Base-by-base conservation (phyloP, 2,888 invertebrate species). In the Andrena hattorfiana region DNA sequence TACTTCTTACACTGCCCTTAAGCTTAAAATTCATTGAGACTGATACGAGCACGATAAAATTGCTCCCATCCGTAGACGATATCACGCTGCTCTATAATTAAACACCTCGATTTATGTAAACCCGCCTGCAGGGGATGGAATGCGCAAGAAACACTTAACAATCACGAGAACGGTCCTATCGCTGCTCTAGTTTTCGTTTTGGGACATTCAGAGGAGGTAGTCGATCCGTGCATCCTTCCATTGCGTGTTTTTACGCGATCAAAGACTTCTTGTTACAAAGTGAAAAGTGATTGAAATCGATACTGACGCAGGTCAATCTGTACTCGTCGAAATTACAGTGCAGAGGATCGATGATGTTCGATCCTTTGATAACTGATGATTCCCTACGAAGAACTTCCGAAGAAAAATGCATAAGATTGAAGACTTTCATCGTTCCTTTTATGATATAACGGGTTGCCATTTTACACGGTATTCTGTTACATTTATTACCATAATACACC, bases 221-320 rank as follows among this genome's bases (percentile, higher is more conserved):
- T 32, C 59, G 5, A 30, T 67, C 16, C n/a, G 20, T 23, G 26
- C 26, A 6, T 13, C 23, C 10, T 32, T 10, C 35, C 66, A 42
- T 80, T 66, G 79, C 71, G 80, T 80, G 80, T 62, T 54, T 16
- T 1, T 51, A 42, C 26, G 8, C 54, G 30, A 79, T 78, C 48
- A 78, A 79, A 77, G 71, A 80, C 54, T 80, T 60, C 79, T 56
- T 54, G 62, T 62, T 67, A 62, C 66, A 78, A 67, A 79, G 62
- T 66, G 62, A 13, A 48, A 54, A 28, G 26, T 67, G 80, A 79
- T 80, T 80, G 79, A 80, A 80, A 80, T 67, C 71, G 80, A 67
- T 80, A 54, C 67, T 71, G 80, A 78, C 71, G 67, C 54, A 60
- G 67, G 67, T 71, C 67, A 67, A 79, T 71, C 48, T 42, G 42